Base-by-base conservation (phyloP, 2,797 vertebrate species). In the Alosa sapidissima region DNA sequence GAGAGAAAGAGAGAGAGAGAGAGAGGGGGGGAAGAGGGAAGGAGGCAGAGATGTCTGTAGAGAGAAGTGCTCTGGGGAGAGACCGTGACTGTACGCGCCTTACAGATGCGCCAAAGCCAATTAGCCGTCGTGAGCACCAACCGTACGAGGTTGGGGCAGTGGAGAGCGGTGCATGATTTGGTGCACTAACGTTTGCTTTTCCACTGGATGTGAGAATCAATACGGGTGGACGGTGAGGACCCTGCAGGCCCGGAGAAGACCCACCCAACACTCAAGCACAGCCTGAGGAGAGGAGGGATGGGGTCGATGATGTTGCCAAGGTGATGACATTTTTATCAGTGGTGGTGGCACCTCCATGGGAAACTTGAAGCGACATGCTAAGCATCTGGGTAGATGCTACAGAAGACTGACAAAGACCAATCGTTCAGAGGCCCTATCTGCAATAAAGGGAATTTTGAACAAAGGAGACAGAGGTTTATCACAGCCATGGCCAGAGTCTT, bases 111-210 rank as follows among this genome's bases (percentile, higher is more conserved):
- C 90, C 92, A 92, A 88, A 85, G 85, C 89, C 90, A 94, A 94
- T 94, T 93, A 94, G 91, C 90, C 88, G 91, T 47, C 91, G 92
- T 92, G 87, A 90, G 89, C 87, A 91, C 88, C 91, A 85, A 85
- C 87, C 89, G 91, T 84, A 81, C 52, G 2, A 84, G 16, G 8
- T 19, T 5, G 6, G 54, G 19, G 54, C 54, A 55, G 51, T 13
- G 11, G 54, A 19, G 21, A 87, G 84, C 19, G 84, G 75, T n/a
- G 83, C 81, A 81, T 85, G 36, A 90, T 91, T 85, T 82, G 81
- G 88, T 90, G 89, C 81, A 89, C 90, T 92, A 93, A 93, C 84
- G 75, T 88, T 83, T 87, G 88, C 91, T 91, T 87, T 78, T 93
- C 89, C 86, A 60, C 87, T 83, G 21, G 86, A 90, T 72, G 88